These are phyloP conservation scores for Schlechtendalia chinensis DNA, from an alignment of 1,140 invertebrate species.

Conservation along the genomic window DNA sequence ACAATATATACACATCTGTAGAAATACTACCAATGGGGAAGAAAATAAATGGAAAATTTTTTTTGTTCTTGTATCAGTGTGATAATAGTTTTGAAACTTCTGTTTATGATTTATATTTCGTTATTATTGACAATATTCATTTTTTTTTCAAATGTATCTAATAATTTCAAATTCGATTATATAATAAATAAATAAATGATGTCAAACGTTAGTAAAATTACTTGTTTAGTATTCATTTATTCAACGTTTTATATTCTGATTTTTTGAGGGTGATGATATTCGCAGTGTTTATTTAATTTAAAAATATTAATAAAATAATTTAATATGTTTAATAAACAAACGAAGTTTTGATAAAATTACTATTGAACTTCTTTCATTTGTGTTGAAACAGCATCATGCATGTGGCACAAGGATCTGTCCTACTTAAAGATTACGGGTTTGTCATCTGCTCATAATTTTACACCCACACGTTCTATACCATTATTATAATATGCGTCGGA, in stretches of 20 bases:
- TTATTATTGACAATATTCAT: not conserved
- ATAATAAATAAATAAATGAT: not conserved
- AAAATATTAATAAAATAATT: too few relatives aligned
- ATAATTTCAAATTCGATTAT: not conserved
- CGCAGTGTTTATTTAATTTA: too few relatives aligned
- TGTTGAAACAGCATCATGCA: conserved; percentile 22
- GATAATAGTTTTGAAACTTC: not conserved
- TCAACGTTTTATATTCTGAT: not conserved
- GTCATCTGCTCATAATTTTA: conserved; percentile 41
- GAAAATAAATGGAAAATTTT: not conserved
- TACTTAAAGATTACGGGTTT: conserved; percentile 41
- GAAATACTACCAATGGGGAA: not conserved
- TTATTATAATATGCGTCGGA: not conserved
- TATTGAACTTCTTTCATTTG: not conserved
- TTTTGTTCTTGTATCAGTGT: not conserved
- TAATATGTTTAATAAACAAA: not conserved
- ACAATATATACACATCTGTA: not conserved
- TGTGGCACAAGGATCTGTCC: conserved; percentile 47
- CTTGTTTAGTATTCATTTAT: not conserved
- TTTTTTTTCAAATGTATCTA: not conserved
- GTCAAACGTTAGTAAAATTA: not conserved
- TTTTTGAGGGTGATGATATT: too few relatives aligned
- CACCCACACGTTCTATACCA: conserved; percentile 41
- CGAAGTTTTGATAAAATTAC: conserved; percentile 5
- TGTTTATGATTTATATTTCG: not conserved